phyloP scores from a whole-genome alignment of 2,888 invertebrate genomes.

The Tenthredo mesomela region DNA sequence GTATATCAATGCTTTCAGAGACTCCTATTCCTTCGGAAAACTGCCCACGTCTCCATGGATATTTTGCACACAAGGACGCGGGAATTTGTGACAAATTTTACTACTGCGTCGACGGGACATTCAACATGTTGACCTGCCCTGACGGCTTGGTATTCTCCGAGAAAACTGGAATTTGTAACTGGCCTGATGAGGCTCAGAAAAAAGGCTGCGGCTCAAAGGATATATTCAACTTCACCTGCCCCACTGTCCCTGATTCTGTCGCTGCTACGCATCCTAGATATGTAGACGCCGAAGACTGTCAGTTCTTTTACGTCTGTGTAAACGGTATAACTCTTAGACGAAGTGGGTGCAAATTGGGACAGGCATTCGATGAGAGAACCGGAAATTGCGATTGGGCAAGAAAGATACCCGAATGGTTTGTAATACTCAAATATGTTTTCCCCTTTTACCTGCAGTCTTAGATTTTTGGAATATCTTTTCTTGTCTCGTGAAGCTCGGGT shows the following conservation, averaged over 20 bases:
- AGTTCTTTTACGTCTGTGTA: slow-evolving; percentile 95
- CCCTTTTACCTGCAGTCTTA: neutral
- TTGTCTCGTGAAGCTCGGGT: neutral
- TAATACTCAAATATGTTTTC: slow-evolving; percentile 13
- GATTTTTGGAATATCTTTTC: neutral
- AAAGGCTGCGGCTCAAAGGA: slow-evolving; percentile 92
- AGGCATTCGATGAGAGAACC: slow-evolving; percentile 91
- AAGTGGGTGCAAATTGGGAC: slow-evolving; percentile 93
- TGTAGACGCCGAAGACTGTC: slow-evolving; percentile 93
- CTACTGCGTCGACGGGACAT: slow-evolving; percentile 93
- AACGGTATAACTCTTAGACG: slow-evolving; percentile 91
- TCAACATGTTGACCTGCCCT: slow-evolving; percentile 94
- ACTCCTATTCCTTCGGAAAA: slow-evolving; percentile 86
- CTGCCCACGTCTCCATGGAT: slow-evolving; percentile 91
- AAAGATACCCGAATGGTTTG: slow-evolving; percentile 93
- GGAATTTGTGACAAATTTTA: slow-evolving; percentile 92
- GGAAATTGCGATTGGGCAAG: slow-evolving; percentile 93
- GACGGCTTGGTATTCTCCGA: slow-evolving; percentile 93
- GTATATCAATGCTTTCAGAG: slow-evolving; percentile 79
- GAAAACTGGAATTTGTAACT: slow-evolving; percentile 93
- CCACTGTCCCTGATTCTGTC: slow-evolving; percentile 86
- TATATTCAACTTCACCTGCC: slow-evolving; percentile 91
- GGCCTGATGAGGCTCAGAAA: slow-evolving; percentile 95
- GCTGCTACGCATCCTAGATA: slow-evolving; percentile 91
- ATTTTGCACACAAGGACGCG: slow-evolving; percentile 90